phyloP scores from a whole-genome alignment of 2,888 invertebrate species.

The Noctua janthina region DNA sequence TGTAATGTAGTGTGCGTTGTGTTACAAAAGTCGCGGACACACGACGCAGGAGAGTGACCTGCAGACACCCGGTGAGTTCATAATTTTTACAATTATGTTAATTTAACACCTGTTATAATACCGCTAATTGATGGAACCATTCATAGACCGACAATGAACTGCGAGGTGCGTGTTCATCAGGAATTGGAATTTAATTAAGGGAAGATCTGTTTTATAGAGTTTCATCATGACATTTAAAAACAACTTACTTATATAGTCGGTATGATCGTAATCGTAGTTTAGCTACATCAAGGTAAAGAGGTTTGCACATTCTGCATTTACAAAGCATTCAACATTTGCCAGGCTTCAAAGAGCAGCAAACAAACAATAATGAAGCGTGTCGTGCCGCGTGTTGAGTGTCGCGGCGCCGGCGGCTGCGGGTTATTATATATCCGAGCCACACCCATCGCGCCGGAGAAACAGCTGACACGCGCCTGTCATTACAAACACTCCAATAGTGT shows the following conservation, averaged over 20 bases:
- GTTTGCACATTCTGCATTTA: not conserved
- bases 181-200: slow-evolving; percentile 1
- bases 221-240: not conserved
- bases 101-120: slow-evolving; percentile 6
- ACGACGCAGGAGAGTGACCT: not conserved
- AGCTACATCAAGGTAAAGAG: not conserved
- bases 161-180: slow-evolving; percentile 1
- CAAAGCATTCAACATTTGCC: not conserved
- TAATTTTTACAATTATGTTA: slow-evolving; percentile 3
- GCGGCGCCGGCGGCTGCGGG: not conserved
- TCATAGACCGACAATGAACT: not conserved
- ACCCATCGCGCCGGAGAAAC: no score
- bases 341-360: no score
- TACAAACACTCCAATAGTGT: not conserved
- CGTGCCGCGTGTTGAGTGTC: not conserved
- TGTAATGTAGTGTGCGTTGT: slow-evolving; percentile 1
- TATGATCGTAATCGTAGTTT: not conserved
- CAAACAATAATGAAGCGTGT: not conserved
- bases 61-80: slow-evolving; percentile 33
- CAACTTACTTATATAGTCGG: not conserved
- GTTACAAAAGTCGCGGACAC: not conserved
- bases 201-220: not conserved
- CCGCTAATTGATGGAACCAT: slow-evolving; percentile 1
- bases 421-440: not conserved
- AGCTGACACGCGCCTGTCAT: not conserved